Evolutionary conservation across 2,797 vertebrate species (phyloP), one percentile per base, ranked within the genome.

Genomic region (Setipinna tenuifilis): DNA sequence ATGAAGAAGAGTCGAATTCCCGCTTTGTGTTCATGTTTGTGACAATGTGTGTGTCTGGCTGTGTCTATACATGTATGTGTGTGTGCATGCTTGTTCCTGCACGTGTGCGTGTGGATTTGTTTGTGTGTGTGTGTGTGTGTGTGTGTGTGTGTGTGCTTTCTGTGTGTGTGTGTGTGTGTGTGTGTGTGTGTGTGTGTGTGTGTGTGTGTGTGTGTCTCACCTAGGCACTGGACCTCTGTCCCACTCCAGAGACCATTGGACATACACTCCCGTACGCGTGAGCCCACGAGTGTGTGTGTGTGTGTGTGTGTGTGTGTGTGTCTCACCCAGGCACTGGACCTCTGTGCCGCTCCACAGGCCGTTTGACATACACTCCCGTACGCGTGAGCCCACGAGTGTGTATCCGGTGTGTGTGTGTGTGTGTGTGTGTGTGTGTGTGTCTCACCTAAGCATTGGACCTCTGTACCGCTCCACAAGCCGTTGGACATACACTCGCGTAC

Each of bases 401-500:
- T 48, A 10, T 48, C 4, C 10, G 46, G 46, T 48, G 46, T 48
- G 46, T 48, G 46, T 48, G 46, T 48, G 4, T 48, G 46, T 48
- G 46, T 48, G 46, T 48, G 46, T 10, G 4, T 48, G 46, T 48
- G 12, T 81, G 68, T 62, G 23, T 10, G 78, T 65, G 50, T 93
- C 96, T 93, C 89, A 99, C 98, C 97, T 62, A 99, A 94, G 82
- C 98, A 99, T 3, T 95, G 96, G 58, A 99, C 98, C 87, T 98
- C 96, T 0, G 97, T 94, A 89, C 98, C 98, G 14, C 98, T 99
- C 98, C 98, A 99, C 85, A 99, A 97, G 2, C 98, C 98, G 0
- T 99, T 99, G 91, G 98, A 97, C 97, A 99, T 96, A 88, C 98
- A 99, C 93, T 99, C 98, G 57, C 98, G 92, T 2, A 99, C 98